Evolutionary conservation across 2,113 vertebrate genomes (phyloP), one percentile per base, ranked within the genome.

Genomic region (Eublepharis macularius): DNA sequence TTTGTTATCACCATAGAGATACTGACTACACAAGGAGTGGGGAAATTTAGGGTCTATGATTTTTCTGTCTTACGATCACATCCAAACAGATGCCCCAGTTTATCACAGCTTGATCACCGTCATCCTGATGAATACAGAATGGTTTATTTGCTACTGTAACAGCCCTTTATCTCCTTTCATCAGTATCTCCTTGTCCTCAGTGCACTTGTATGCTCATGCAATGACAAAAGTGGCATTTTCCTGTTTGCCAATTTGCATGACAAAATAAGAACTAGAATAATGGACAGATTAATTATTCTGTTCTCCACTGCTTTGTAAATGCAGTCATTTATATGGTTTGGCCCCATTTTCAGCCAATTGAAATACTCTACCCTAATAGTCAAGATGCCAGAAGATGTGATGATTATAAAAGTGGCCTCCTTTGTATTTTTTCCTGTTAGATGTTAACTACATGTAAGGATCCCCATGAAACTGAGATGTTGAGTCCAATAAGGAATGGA

Each of bases 141-240:
- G 43, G 82, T 86, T 91, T 87, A 29, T 36, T 39, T 14, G 85
- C 8, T 65, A 39, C 49, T n/a, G 12, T 65, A 63, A 39, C 8
- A 14, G 9, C 60, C 19, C 43, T 54, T 57, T 72, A 14, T 77
- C 47, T 77, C 75, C 54, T 85, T 85, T 90, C 77, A 90, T 94
- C 91, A 92, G 81, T 80, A 90, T 63, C 78, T 69, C 70, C 16
- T 84, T 87, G 83, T 90, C 90, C 80, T 32, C n/a, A 78, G 47
- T 63, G 51, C 76, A 85, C 29, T 76, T 60, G 49, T 54, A 74
- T 80, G 75, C 2, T 79, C 80, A 2, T 36, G 45, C 83, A 81
- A 69, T 84, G 83, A 89, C 75, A 89, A 90, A 90, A 93, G 86
- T 87, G 7, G 60, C 4, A 2, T 92, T 89, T 84, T 91, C 51